These are phyloP conservation scores for Lerema accius DNA, from an alignment of 1,140 invertebrate species.

Conservation along the genomic window DNA sequence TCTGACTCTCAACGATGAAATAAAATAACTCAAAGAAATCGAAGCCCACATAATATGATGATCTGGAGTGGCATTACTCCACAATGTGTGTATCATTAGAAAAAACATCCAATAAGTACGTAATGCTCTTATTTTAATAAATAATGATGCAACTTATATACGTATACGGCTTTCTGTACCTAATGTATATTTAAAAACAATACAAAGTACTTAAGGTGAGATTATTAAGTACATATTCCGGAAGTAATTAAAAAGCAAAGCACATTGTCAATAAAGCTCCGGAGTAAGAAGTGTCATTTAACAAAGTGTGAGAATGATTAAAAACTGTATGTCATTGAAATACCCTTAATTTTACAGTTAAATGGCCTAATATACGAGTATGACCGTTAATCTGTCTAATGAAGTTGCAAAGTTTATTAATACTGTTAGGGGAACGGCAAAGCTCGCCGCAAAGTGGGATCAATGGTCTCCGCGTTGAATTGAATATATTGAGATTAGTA, in stretches of 20 bases:
- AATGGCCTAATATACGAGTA: constrained; percentile 6
- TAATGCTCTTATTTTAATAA: no score
- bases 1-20: constrained; percentile 74
- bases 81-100: no score
- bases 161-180: no score
- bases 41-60: constrained; percentile 39
- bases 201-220: no score
- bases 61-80: background rate
- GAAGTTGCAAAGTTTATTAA: constrained; percentile 22
- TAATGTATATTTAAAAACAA: no score
- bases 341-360: background rate
- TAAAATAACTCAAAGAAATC: constrained; percentile 74
- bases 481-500: constrained; percentile 15
- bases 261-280: no score
- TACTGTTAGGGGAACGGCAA: constrained; percentile 15
- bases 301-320: background rate
- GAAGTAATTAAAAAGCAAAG: no score
- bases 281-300: no score
- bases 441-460: constrained; percentile 19
- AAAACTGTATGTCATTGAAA: background rate
- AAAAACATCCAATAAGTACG: no score
- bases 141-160: no score
- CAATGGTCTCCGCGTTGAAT: constrained; percentile 11
- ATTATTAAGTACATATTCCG: no score
- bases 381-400: constrained; percentile 21